Percentiles rank a stretch among this genome's conserved stretches.
Conservation (phyloP, 2,113 vertebrate genomes). For the Neodontobutis hainanensis region DNA sequence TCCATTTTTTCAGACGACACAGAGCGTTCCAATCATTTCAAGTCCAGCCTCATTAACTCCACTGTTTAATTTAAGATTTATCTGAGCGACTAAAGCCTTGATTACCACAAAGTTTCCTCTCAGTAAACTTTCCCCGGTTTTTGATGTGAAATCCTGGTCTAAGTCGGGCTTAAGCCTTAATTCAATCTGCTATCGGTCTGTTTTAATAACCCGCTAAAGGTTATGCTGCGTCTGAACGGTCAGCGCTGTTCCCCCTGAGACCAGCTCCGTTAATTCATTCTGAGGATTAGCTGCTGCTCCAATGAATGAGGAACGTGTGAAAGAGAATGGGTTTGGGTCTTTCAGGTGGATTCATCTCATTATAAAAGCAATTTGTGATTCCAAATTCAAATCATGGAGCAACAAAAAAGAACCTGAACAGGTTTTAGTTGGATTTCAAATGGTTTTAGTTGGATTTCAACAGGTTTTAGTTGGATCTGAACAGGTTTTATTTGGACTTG, state of each 20-base stretch:
- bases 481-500: too few relatives aligned
- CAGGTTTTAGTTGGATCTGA: too few relatives aligned
- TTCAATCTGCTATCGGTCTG: conserved; percentile 63
- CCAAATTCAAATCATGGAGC: too few relatives aligned
- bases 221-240: conserved; percentile 63
- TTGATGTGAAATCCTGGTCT: conserved; percentile 30
- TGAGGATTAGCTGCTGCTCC: conserved; percentile 64
- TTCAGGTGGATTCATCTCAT: conserved; percentile 12
- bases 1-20: too few relatives aligned
- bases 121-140: conserved; percentile 47
- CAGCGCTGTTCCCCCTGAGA: conserved; percentile 63
- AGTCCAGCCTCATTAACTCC: conserved; percentile 20
- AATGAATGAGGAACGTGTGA: conserved; percentile 40
- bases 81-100: conserved; percentile 29
- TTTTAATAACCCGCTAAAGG: conserved; percentile 68
- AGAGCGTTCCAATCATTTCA: conserved; percentile 12
- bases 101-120: conserved; percentile 50
- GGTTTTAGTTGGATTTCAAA: too few relatives aligned
- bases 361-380: neutral
- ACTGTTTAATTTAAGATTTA: conserved; percentile 17
- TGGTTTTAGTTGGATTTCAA: too few relatives aligned
- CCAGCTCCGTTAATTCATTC: conserved; percentile 62
- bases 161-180: conserved; percentile 58
- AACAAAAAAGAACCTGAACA: too few relatives aligned
- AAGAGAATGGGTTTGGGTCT: conserved; percentile 4